These are phyloP conservation scores for Folsomia manolachei DNA, from an alignment of 2,888 invertebrate species.

Conservation along the genomic window DNA sequence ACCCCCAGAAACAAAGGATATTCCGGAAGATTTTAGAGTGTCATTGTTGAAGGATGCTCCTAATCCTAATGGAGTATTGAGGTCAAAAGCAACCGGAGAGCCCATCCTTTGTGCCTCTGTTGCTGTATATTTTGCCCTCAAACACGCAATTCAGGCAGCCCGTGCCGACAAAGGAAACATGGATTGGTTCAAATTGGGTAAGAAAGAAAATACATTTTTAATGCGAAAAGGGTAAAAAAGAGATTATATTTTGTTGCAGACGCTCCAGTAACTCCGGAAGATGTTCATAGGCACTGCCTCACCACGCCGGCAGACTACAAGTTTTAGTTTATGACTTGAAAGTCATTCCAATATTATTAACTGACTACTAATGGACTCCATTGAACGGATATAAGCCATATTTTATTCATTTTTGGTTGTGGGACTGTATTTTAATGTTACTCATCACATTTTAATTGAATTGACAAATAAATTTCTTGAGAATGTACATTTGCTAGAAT, in stretches of 20 bases:
- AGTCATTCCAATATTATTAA: too few species aligned
- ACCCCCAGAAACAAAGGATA: conserved; percentile 45
- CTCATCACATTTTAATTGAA: too few species aligned
- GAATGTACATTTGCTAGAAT: too few species aligned
- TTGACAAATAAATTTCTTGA: too few species aligned
- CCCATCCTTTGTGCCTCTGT: conserved; percentile 59
- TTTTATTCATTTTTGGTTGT: too few species aligned
- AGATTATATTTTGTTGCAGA: conserved; percentile 25
- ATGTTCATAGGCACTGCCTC: conserved; percentile 29
- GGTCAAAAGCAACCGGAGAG: conserved; percentile 68
- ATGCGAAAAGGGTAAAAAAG: conserved; percentile 61
- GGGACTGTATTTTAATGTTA: too few species aligned
- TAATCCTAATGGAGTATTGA: conserved; percentile 66
- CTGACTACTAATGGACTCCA: too few species aligned
- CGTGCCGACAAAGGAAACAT: conserved; percentile 64
- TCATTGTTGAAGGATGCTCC: conserved; percentile 65
- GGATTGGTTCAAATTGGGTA: conserved; percentile 64
- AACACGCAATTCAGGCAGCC: conserved; percentile 67
- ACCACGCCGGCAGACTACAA: neutral
- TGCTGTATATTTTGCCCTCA: conserved; percentile 63
- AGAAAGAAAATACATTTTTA: conserved; percentile 54
- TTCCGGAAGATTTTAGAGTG: conserved; percentile 54
- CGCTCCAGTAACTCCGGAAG: conserved; percentile 45
- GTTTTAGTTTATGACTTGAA: too few species aligned
- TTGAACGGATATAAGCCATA: too few species aligned